Evolutionary conservation across 2,113 vertebrate species (phyloP), one percentile per base, ranked within the genome.

Genomic region (Apeltes quadracus): DNA sequence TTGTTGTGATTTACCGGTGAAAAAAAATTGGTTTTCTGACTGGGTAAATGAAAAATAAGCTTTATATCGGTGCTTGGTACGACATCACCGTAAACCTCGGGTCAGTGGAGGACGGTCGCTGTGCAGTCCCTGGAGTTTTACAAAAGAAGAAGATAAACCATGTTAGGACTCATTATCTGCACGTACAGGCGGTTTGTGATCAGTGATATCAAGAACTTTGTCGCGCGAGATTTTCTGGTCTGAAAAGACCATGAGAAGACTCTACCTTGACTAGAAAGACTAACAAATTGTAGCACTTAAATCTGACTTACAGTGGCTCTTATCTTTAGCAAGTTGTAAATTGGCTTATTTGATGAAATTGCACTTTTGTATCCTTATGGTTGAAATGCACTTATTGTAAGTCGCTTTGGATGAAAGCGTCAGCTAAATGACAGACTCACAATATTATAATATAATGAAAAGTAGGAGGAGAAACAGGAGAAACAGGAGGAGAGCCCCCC

Each of bases 181-280:
- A n/a, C 16, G 16, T 7, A 7, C n/a, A 38, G 59, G 9, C 1
- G 32, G 36, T 57, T 73, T 66, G 18, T 25, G 9, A 70, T 44
- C 13, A 2, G 6, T 12, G 50, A 39, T 71, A 25, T 72, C 58
- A 75, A 39, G 43, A 71, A 48, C 29, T 73, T 81, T 34, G 8
- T 51, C 29, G 50, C 58, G 73, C 61, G 58, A 87, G 69, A 76
- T 56, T 59, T 67, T 66, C 50, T 29, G 62, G 51, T 67, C 62
- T 50, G 43, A 66, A 87, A 83, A n/a, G n/a, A n/a, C n/a, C n/a
- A n/a, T n/a, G n/a, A n/a, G n/a, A n/a, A n/a, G n/a, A n/a, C n/a
- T n/a, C n/a, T n/a, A n/a, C n/a, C n/a, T n/a, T n/a, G n/a, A n/a
- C n/a, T n/a, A n/a, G n/a, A n/a, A n/a, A n/a, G n/a, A n/a, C n/a